These are phyloP conservation scores for Desoria tigrina DNA, from an alignment of 2,888 invertebrate species.

Conservation along the genomic window DNA sequence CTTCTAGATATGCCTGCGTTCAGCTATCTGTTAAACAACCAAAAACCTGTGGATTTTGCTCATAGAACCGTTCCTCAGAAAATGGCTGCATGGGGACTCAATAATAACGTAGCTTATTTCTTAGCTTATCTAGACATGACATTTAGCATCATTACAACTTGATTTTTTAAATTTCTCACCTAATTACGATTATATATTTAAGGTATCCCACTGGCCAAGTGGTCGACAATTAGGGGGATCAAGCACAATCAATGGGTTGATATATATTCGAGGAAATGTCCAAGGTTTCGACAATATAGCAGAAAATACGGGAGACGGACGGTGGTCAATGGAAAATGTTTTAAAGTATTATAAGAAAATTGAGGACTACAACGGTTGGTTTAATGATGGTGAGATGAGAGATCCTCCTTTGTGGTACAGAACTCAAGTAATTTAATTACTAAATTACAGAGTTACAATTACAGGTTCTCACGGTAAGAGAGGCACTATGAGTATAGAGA, in stretches of 20 bases:
- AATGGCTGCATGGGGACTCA: conserved; percentile 64
- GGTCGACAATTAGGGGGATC: conserved; percentile 30
- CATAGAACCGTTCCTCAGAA: conserved; percentile 68
- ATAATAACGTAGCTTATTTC: conserved; percentile 59
- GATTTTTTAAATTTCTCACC: background rate
- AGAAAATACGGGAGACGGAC: conserved; percentile 17
- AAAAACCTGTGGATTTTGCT: conserved; percentile 70
- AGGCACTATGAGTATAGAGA: conserved; percentile 29
- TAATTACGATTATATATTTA: background rate
- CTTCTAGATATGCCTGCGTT: conserved; percentile 30
- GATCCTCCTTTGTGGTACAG: background rate
- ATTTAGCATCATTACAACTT: background rate
- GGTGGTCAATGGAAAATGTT: conserved; percentile 28
- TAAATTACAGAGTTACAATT: no score
- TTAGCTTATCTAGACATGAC: no score
- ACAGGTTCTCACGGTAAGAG: conserved; percentile 19
- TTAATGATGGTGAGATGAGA: conserved; percentile 16
- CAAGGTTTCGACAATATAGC: conserved; percentile 35
- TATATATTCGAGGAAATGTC: conserved; percentile 31
- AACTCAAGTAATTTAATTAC: background rate
- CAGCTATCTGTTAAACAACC: conserved; percentile 63
- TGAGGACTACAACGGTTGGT: conserved; percentile 26
- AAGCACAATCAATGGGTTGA: conserved; percentile 28
- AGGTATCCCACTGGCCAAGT: conserved; percentile 29
- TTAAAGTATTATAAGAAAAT: conserved; percentile 26